Evolutionary conservation across 2,888 invertebrate genomes (phyloP), one percentile per base, ranked within the genome.

Genomic region (Drosophila mimica): DNA sequence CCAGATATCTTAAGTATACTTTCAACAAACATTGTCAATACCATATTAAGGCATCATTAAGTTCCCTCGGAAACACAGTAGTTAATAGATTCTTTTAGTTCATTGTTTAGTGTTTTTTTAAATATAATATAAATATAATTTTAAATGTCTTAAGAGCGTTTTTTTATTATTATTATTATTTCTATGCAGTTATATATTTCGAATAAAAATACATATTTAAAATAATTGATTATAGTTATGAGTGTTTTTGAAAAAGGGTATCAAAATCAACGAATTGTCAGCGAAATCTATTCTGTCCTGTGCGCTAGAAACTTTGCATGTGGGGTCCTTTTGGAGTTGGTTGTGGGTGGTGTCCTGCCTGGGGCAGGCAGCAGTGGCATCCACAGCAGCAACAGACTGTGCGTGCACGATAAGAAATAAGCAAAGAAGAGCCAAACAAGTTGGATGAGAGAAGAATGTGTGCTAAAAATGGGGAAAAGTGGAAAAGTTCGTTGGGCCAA

Each of bases 241-340:
- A 43, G 11, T 52, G n/a, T 2, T 7, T 2, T 7, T 4, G 9
- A 33, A 25, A 13, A 20, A 57, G 57, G 11, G 57, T 57, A 57
- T 57, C n/a, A 2, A 15, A 4, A 11, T 1, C 0, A 6, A 20
- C 1, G 31, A 7, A 1, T 43, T 25, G 3, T 1, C 11, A 15
- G n/a, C 8, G 5, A 31, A 5, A 11, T 9, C 31, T 4, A 4
- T 11, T 20, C 15, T 15, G 28, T n/a, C 20, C 13, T 63, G 30
- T 57, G 52, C 28, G 46, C 53, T 15, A 43, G 63, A 83, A 86
- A 85, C 89, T 90, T 90, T 90, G 90, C 90, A 90, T 91, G 82
- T 83, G 74, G 40, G 68, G 66, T 52, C 57, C 51, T 43, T 40
- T 64, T 77, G 67, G 66, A 64, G 69, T 61, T 52, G 62, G 53